These are phyloP conservation scores for Arge pagana DNA, from an alignment of 2,888 invertebrate species.

Conservation along the genomic window DNA sequence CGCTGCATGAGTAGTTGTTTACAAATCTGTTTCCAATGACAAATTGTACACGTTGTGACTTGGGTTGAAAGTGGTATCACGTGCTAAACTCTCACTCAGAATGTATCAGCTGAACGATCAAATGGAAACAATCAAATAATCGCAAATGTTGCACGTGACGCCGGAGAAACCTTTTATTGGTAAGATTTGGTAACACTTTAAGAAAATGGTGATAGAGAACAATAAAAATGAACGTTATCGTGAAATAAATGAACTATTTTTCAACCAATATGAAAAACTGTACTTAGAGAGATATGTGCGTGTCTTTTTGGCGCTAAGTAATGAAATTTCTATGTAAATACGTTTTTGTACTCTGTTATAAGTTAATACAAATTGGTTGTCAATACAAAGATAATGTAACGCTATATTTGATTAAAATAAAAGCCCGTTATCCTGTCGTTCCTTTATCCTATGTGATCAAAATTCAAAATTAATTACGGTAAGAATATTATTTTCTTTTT, in stretches of 20 bases:
- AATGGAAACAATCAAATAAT: too few species aligned
- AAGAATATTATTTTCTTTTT: slow-evolving; percentile 17
- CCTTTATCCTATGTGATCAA: slow-evolving; percentile 37
- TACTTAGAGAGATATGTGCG: slow-evolving; percentile 45
- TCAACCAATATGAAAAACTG: slow-evolving; percentile 5
- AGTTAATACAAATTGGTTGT: slow-evolving; percentile 45
- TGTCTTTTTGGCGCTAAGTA: slow-evolving; percentile 35
- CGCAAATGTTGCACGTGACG: too few species aligned
- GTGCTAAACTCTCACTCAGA: too few species aligned
- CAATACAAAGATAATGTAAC: slow-evolving; percentile 35
- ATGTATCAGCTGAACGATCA: too few species aligned
- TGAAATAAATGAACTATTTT: slow-evolving; percentile 29
- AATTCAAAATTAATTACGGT: slow-evolving; percentile 29
- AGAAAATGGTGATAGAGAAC: slow-evolving; percentile 24
- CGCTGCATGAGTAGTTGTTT: slow-evolving; percentile 18
- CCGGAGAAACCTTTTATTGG: too few species aligned
- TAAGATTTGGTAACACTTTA: too few species aligned
- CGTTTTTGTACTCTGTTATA: slow-evolving; percentile 46
- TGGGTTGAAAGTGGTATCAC: too few species aligned
- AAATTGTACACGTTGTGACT: background rate
- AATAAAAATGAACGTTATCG: too few species aligned
- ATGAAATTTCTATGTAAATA: slow-evolving; percentile 36
- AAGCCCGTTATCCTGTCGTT: slow-evolving; percentile 41
- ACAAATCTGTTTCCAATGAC: background rate
- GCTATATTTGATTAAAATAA: slow-evolving; percentile 40